Conservation (phyloP, 2,888 invertebrate species). For the Cetonia aurata region DNA sequence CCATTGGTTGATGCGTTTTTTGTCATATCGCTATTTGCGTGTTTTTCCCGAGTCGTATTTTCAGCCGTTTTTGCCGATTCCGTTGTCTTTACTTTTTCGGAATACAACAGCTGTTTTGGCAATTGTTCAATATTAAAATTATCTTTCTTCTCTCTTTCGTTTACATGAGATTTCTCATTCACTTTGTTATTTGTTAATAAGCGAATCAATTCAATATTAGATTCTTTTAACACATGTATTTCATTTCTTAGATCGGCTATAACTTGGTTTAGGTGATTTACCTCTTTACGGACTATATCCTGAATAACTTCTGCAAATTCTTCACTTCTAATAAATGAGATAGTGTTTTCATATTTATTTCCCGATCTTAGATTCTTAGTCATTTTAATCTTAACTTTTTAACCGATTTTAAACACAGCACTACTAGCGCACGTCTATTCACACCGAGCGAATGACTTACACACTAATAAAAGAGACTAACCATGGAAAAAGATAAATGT, state of each 20-base stretch:
- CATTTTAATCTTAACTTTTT: conserved; percentile 2
- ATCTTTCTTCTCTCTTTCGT: not conserved
- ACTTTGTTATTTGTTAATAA: not conserved
- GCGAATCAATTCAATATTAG: not conserved
- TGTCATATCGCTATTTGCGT: no score
- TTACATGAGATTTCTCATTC: not conserved
- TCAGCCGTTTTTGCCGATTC: no score
- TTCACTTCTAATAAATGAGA: not conserved
- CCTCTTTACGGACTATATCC: not conserved
- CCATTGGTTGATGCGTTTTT: no score
- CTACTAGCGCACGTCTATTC: no score
- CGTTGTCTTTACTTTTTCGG: no score
- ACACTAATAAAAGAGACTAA: no score
- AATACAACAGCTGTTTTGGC: not conserved
- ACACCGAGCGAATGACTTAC: no score
- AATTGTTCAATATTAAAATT: conserved; percentile 2
- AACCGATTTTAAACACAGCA: no score
- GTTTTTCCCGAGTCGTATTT: no score
- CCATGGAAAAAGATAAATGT: no score
- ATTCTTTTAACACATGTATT: not conserved
- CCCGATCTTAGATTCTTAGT: not conserved
- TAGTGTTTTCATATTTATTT: not conserved
- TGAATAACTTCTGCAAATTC: not conserved
- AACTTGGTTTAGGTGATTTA: not conserved
- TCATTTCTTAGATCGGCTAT: not conserved